Percentiles rank a stretch among this genome's conserved stretches.
Conservation (phyloP, 2,888 invertebrate species). For the Pseudoips prasinana region DNA sequence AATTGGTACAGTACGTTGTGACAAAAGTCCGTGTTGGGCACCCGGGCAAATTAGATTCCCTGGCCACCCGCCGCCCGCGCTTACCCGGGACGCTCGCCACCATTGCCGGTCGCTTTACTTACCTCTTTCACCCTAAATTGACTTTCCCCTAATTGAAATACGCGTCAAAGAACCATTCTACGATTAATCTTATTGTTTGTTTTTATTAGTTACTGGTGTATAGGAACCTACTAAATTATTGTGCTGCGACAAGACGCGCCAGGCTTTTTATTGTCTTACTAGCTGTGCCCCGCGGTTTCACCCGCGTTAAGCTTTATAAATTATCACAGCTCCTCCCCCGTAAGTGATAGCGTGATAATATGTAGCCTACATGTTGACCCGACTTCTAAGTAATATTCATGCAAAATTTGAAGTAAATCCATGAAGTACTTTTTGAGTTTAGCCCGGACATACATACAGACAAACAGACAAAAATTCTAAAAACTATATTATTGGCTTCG, state of each 20-base stretch:
- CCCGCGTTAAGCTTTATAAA: too few species aligned
- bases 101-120: slow-evolving; percentile 52
- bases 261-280: too few species aligned
- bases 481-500: too few species aligned
- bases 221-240: slow-evolving; percentile 4
- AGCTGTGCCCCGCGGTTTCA: too few species aligned
- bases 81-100: slow-evolving; percentile 30
- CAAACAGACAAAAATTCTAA: too few species aligned
- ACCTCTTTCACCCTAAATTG: slow-evolving; percentile 74
- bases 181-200: slow-evolving; percentile 44
- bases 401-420: too few species aligned
- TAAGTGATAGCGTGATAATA: too few species aligned
- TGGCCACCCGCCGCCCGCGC: slow-evolving; percentile 34
- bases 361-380: too few species aligned
- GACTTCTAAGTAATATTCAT: too few species aligned
- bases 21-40: slow-evolving; percentile 66
- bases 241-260: neutral
- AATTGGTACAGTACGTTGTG: slow-evolving; percentile 70
- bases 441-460: too few species aligned
- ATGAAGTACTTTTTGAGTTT: too few species aligned
- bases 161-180: slow-evolving; percentile 46
- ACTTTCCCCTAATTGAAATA: slow-evolving; percentile 68
- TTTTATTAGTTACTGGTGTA: slow-evolving; percentile 18
- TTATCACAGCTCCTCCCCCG: too few species aligned
- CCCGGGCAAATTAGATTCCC: slow-evolving; percentile 72